Conservation (phyloP, 2,113 vertebrate species). For the Leptocoma aspasia region DNA sequence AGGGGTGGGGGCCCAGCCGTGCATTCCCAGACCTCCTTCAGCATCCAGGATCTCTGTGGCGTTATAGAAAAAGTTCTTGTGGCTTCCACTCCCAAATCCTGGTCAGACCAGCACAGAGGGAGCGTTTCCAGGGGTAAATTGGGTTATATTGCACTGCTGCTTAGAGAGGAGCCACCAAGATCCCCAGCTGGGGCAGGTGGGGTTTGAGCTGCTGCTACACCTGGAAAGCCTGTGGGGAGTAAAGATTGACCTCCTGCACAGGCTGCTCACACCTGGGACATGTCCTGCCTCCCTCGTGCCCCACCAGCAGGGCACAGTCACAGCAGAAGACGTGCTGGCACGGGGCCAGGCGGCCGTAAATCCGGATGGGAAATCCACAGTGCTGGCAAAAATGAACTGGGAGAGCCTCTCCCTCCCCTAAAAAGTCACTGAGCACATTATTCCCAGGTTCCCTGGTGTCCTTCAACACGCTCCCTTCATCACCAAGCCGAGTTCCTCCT, state of each 20-base stretch:
- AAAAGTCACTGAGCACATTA: neutral
- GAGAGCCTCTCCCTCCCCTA: neutral
- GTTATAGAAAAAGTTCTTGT: accelerated
- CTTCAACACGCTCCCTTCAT: neutral
- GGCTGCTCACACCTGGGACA: constrained; percentile 71
- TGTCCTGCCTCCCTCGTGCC: constrained; percentile 71
- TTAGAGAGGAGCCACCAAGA: neutral
- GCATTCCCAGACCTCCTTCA: neutral
- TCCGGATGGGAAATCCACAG: neutral
- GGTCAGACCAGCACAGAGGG: neutral
- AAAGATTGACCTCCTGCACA: neutral
- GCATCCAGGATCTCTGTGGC: neutral
- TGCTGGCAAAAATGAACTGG: neutral
- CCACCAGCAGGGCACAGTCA: constrained; percentile 73
- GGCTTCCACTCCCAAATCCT: neutral
- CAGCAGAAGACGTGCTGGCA: constrained; percentile 82
- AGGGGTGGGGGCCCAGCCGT: neutral
- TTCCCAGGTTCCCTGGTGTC: neutral
- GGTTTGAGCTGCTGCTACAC: neutral
- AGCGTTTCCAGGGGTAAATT: neutral
- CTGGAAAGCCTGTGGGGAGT: neutral
- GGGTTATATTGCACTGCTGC: neutral
- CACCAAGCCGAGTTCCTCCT: neutral
- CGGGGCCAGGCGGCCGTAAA: constrained; percentile 54
- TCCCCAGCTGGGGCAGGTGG: accelerated